Conservation (phyloP, 2,797 vertebrate species). For the Coregonus ussuriensis region DNA sequence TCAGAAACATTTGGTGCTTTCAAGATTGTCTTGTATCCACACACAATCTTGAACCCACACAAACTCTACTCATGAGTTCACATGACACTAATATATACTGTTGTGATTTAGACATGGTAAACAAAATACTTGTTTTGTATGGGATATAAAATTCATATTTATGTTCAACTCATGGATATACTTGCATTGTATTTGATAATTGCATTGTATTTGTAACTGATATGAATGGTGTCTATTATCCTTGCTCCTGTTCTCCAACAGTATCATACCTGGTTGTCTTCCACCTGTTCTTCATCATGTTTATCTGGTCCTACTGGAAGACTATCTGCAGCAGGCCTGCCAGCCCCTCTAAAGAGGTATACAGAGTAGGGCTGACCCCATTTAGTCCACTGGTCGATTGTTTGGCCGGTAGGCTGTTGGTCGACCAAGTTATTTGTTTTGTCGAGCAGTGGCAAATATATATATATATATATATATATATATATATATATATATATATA, state of each 20-base stretch:
- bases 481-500: no score
- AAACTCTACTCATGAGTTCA: background rate
- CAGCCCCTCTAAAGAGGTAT: conserved; percentile 89
- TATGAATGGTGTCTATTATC: conserved; percentile 58
- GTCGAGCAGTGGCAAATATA: no score
- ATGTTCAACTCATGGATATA: no score
- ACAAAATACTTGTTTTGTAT: no score
- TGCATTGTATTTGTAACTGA: no score
- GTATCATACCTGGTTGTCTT: conserved; percentile 95
- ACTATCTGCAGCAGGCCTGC: conserved; percentile 89
- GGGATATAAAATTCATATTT: no score
- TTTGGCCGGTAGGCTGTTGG: no score
- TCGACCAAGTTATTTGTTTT: no score
- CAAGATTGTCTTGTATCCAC: background rate
- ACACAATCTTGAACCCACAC: no score
- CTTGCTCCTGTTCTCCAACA: conserved; percentile 76
- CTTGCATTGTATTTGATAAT: no score
- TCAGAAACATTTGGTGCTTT: background rate
- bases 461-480: no score
- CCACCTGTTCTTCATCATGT: conserved; percentile 90
- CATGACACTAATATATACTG: background rate
- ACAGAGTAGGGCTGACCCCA: conserved; percentile 2
- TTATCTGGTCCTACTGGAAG: conserved; percentile 98
- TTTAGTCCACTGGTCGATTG: no score
- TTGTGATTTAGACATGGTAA: background rate